Percentiles rank a stretch among this genome's conserved stretches.
These are phyloP conservation scores for Idaea biselata DNA, from an alignment of 2,888 invertebrate species.

Conservation along the genomic window DNA sequence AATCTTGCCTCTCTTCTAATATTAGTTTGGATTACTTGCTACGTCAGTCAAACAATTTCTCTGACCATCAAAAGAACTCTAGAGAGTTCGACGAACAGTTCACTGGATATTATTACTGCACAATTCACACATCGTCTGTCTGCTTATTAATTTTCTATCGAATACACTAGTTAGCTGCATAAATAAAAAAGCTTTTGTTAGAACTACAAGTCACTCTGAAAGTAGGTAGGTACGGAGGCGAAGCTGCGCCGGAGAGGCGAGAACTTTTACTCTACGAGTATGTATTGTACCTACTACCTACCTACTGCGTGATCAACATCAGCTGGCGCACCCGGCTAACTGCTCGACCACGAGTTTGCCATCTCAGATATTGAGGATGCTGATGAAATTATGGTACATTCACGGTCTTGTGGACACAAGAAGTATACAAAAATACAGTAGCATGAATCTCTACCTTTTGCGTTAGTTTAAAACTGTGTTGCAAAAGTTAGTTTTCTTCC, in stretches of 20 bases:
- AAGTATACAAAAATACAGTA: too few species aligned
- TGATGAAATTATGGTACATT: too few species aligned
- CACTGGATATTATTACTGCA: neutral
- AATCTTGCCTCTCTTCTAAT: too few species aligned
- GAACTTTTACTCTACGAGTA: constrained; percentile 19
- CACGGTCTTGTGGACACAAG: too few species aligned
- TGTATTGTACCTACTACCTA: constrained; percentile 5
- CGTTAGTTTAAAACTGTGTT: too few species aligned
- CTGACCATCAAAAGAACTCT: neutral
- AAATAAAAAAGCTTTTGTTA: constrained; percentile 31
- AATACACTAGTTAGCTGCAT: constrained; percentile 1
- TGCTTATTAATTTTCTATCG: constrained; percentile 12
- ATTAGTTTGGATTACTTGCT: too few species aligned
- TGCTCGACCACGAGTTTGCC: too few species aligned
- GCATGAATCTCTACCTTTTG: too few species aligned
- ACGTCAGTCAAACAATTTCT: neutral
- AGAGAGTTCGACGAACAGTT: neutral
- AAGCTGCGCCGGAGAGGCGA: neutral
- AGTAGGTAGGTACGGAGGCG: constrained; percentile 14
- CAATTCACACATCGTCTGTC: neutral
- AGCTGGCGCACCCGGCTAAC: too few species aligned
- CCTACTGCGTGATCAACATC: constrained; percentile 5
- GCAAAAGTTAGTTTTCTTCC: too few species aligned
- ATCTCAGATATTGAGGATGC: too few species aligned
- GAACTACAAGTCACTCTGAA: constrained; percentile 38